phyloP scores from a whole-genome alignment of 2,113 vertebrate genomes.

The Psittacula cyanocephala region DNA sequence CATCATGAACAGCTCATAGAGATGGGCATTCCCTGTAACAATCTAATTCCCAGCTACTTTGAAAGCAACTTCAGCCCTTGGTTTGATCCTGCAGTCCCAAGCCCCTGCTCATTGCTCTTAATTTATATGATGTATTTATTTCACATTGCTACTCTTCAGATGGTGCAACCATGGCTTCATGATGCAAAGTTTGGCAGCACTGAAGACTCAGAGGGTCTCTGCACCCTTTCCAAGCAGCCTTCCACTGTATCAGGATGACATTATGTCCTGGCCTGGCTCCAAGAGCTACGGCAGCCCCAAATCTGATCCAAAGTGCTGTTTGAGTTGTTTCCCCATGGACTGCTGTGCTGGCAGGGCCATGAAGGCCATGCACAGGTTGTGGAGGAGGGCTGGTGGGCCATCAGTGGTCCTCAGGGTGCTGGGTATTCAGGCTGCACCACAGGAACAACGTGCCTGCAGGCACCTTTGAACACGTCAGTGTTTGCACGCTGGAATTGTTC shows the following conservation, averaged over 20 bases:
- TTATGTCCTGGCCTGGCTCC: not conserved
- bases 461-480: not conserved
- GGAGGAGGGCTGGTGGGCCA: not conserved
- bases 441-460: not conserved
- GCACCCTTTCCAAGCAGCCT: not conserved
- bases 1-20: not conserved
- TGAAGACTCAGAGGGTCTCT: not conserved
- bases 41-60: not conserved
- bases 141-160: not conserved
- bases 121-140: not conserved
- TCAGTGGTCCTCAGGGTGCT: not conserved
- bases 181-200: not conserved
- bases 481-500: not conserved
- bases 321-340: not conserved
- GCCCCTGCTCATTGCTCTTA: not conserved
- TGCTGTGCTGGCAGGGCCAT: not conserved
- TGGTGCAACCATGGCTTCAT: not conserved
- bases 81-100: not conserved
- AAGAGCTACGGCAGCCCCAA: not conserved
- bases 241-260: not conserved
- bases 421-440: not conserved
- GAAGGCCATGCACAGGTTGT: not conserved
- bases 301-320: not conserved
- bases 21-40: not conserved
- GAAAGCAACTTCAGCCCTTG: not conserved